These are phyloP conservation scores for Drosophila pallidifrons DNA, from an alignment of 1,140 invertebrate genomes.

Conservation along the genomic window DNA sequence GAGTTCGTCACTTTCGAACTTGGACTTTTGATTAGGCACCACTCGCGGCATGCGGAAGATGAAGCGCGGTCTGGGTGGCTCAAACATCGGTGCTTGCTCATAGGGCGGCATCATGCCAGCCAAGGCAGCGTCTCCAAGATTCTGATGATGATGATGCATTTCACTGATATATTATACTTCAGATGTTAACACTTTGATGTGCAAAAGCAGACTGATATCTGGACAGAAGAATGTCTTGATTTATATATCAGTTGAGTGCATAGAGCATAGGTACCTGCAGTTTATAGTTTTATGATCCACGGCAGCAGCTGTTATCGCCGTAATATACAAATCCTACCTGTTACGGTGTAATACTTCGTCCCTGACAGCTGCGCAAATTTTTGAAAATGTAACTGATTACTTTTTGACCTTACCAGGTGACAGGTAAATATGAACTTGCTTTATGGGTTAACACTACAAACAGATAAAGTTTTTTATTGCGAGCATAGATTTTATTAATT, in stretches of 20 bases:
- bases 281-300: slow-evolving; percentile 33
- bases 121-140: slow-evolving; percentile 49
- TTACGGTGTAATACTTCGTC: not conserved
- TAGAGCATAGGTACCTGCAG: slow-evolving; percentile 8
- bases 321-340: slow-evolving; percentile 29
- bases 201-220: slow-evolving; percentile 11
- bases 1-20: slow-evolving; percentile 97
- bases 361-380: not conserved
- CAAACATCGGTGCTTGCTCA: slow-evolving; percentile 88
- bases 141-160: slow-evolving; percentile 72
- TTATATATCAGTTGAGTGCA: slow-evolving; percentile 43
- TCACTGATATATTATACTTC: not conserved
- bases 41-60: slow-evolving; percentile 98
- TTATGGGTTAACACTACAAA: too few species aligned
- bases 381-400: slow-evolving; percentile 23
- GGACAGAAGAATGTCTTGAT: not conserved
- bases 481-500: too few species aligned
- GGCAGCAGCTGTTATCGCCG: slow-evolving; percentile 4
- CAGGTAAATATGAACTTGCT: not conserved
- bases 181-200: slow-evolving; percentile 19
- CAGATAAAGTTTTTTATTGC: too few species aligned
- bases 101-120: slow-evolving; percentile 63
- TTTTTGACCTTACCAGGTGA: slow-evolving; percentile 22
- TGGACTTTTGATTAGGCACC: slow-evolving; percentile 97
- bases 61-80: slow-evolving; percentile 94